phyloP scores from a whole-genome alignment of 2,113 vertebrate genomes.

The Megaceryle maxima region DNA sequence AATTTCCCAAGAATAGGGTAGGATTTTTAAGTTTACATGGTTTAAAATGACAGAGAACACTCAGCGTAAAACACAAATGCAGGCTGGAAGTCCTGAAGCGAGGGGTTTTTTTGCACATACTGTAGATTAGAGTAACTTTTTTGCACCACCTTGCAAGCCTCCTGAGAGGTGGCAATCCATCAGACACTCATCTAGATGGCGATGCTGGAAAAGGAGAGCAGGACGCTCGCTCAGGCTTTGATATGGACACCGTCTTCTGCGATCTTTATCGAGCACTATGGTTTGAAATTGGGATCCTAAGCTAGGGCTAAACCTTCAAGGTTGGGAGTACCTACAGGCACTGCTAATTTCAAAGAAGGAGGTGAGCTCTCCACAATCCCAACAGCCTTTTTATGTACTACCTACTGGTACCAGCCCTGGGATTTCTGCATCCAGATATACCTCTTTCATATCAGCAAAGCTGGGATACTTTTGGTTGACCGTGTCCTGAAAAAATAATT shows the following conservation, averaged over 20 bases:
- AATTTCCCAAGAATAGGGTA: background rate
- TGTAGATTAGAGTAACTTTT: background rate
- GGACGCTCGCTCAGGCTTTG: background rate
- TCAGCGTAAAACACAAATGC: rapidly evolving
- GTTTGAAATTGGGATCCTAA: background rate
- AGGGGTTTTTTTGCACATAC: background rate
- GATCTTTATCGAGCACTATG: rapidly evolving
- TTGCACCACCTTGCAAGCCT: background rate
- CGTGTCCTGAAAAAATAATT: background rate
- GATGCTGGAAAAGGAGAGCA: rapidly evolving
- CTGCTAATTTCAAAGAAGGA: background rate
- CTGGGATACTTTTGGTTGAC: background rate
- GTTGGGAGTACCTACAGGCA: background rate
- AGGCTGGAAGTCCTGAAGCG: background rate
- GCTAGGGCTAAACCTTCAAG: background rate
- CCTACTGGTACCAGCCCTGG: background rate
- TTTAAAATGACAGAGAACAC: background rate
- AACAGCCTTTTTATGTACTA: background rate
- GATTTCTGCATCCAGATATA: background rate
- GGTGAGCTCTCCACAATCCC: background rate
- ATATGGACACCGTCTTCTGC: rapidly evolving
- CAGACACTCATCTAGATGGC: background rate
- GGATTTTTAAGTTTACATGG: rapidly evolving
- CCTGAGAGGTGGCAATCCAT: background rate
- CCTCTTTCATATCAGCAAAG: background rate